phyloP scores from a whole-genome alignment of 2,113 vertebrate species.

The Marcusenius ussheri region DNA sequence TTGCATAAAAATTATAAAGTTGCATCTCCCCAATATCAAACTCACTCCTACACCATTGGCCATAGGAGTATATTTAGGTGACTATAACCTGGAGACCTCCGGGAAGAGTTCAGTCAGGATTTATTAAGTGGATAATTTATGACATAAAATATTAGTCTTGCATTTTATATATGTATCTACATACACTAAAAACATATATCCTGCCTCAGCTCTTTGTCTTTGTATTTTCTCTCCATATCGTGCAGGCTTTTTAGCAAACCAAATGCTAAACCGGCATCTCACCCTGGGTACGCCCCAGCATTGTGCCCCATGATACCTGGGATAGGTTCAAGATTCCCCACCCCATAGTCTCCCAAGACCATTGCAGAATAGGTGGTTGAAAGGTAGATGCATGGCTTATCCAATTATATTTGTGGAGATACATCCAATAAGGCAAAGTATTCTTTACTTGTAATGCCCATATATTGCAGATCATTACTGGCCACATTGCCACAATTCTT shows the following conservation, averaged over 20 bases:
- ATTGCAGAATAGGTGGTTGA: not conserved
- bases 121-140: not conserved
- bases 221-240: not conserved
- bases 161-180: not conserved
- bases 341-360: not conserved
- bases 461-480: not conserved
- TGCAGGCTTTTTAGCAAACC: not conserved
- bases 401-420: not conserved
- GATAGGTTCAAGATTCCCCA: not conserved
- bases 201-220: not conserved
- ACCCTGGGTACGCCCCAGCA: not conserved
- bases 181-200: not conserved
- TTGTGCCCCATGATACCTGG: not conserved
- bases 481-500: not conserved
- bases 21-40: not conserved
- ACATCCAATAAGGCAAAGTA: not conserved
- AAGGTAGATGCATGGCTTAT: not conserved
- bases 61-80: not conserved
- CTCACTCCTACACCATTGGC: not conserved
- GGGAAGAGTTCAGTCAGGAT: not conserved
- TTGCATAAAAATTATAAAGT: not conserved
- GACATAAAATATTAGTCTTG: not conserved
- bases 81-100: not conserved
- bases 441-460: not conserved
- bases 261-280: not conserved